A percentile compares a stretch with the other conserved stretches of the same genome.
These are phyloP conservation scores for Vulpes ferrilata DNA, from an alignment of 2,113 vertebrate genomes.

Conservation along the genomic window DNA sequence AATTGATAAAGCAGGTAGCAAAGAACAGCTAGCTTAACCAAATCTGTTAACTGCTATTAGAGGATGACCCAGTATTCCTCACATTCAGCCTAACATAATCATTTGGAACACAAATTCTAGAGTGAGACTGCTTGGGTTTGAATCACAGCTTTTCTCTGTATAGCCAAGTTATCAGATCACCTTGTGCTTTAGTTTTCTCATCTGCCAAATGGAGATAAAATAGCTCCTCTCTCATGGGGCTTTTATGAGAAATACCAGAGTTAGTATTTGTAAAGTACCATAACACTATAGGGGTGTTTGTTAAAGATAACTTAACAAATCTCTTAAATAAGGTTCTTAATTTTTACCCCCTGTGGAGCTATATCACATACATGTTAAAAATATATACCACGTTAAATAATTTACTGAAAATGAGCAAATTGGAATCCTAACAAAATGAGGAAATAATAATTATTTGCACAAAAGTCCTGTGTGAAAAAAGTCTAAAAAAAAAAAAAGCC, in stretches of 20 bases:
- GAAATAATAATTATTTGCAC: background rate
- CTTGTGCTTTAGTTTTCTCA: background rate
- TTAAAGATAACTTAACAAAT: background rate
- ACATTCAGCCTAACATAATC: background rate
- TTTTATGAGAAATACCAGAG: background rate
- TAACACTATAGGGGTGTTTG: background rate
- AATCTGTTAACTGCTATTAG: background rate
- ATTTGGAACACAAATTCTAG: background rate
- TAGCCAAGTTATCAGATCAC: background rate
- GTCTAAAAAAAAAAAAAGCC: background rate
- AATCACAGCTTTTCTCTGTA: background rate
- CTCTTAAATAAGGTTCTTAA: background rate
- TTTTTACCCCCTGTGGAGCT: background rate
- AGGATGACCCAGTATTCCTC: background rate
- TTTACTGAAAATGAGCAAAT: conserved; percentile 16
- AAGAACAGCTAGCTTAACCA: background rate
- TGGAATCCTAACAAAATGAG: background rate
- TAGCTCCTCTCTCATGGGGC: background rate
- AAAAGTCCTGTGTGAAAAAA: background rate
- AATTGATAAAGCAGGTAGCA: background rate
- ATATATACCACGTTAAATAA: background rate
- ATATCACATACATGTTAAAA: background rate
- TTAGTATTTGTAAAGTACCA: background rate
- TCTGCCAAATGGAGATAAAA: background rate
- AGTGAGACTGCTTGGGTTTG: background rate